phyloP scores from a whole-genome alignment of 2,113 vertebrate species.

The Okapia johnstoni region DNA sequence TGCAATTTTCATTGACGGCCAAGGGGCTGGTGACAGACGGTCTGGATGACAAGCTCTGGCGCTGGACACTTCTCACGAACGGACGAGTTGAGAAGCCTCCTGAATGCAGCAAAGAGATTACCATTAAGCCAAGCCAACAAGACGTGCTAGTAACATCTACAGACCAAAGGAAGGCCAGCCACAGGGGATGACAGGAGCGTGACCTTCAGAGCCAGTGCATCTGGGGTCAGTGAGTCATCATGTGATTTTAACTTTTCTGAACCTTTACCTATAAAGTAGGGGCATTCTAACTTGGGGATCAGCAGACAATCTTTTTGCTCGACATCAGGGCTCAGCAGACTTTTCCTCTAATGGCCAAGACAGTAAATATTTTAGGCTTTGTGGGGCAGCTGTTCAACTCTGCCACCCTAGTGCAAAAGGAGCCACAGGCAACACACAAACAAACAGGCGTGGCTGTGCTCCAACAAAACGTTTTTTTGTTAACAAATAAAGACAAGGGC shows the following conservation, averaged over 20 bases:
- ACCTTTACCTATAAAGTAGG: neutral
- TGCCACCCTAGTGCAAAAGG: neutral
- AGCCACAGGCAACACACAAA: neutral
- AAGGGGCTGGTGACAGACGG: constrained; percentile 95
- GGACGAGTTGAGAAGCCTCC: constrained; percentile 97
- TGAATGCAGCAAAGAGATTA: constrained; percentile 19
- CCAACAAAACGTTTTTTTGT: neutral
- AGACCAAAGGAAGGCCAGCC: neutral
- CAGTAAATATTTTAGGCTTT: neutral
- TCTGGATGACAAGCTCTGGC: constrained; percentile 92
- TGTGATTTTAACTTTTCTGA: neutral
- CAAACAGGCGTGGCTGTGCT: neutral
- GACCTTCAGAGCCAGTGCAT: neutral
- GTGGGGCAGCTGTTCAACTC: neutral
- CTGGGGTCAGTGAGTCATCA: neutral
- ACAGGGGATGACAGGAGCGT: accelerated
- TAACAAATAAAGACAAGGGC: neutral
- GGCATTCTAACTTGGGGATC: neutral
- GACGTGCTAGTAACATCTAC: neutral
- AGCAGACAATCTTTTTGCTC: neutral
- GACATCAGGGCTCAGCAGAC: neutral
- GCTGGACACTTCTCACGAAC: constrained; percentile 96
- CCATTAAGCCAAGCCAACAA: neutral
- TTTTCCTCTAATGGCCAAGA: neutral
- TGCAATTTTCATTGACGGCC: constrained; percentile 89